Percentiles rank a stretch among this genome's conserved stretches.
These are phyloP conservation scores for Contarinia nasturtii DNA, from an alignment of 1,140 invertebrate species.

Conservation along the genomic window DNA sequence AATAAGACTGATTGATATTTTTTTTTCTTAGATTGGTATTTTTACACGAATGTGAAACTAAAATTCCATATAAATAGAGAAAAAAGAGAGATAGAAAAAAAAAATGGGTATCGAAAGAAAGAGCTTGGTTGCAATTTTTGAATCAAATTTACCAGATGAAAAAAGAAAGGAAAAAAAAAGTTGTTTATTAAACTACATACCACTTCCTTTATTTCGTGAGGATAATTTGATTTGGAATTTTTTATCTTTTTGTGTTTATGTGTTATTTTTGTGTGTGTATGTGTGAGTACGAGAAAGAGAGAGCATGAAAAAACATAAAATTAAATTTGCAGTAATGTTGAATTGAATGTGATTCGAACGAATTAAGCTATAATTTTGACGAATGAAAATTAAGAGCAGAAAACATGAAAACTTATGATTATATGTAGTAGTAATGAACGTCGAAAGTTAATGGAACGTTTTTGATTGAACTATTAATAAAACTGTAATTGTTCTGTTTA, in stretches of 20 bases:
- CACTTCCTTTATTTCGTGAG: too few relatives aligned
- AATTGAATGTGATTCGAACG: slow-evolving; percentile 4
- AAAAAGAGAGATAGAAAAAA: not conserved
- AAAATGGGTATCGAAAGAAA: too few relatives aligned
- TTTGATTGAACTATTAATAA: too few relatives aligned
- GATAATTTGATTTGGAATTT: too few relatives aligned
- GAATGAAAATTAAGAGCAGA: not conserved
- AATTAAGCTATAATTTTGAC: not conserved
- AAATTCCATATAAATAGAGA: not conserved
- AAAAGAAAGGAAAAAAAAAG: not conserved
- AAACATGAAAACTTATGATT: slow-evolving; percentile 1
- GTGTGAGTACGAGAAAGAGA: slow-evolving; percentile 1
- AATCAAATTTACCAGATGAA: not conserved
- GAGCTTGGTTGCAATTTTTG: too few relatives aligned
- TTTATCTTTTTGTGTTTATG: too few relatives aligned
- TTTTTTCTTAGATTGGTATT: not conserved
- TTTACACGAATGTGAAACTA: not conserved
- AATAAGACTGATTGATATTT: too few relatives aligned
- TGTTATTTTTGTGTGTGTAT: not conserved
- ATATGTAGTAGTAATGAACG: not conserved
- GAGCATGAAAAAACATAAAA: slow-evolving; percentile 15
- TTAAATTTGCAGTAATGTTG: slow-evolving; percentile 1
- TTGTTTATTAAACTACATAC: not conserved
- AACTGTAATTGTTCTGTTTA: too few relatives aligned
- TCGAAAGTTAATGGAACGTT: not conserved